Evolutionary conservation across 2,888 invertebrate genomes (phyloP).

Genomic region (Mechanitis messenoides): DNA sequence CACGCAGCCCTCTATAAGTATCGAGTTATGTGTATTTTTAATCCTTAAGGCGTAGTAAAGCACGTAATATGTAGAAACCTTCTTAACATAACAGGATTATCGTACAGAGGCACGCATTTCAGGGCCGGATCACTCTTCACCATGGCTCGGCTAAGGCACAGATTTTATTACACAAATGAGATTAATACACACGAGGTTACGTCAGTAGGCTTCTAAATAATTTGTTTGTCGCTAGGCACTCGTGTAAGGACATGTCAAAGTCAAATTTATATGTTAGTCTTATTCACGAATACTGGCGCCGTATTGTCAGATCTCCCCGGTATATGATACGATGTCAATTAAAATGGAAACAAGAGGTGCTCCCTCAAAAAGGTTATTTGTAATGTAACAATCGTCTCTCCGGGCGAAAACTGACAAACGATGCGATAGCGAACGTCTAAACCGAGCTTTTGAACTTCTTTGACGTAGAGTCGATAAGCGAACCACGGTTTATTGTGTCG

Average conservation of each 20-base stretch:
- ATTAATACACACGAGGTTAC: constrained; percentile 60
- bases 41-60: constrained; percentile 82
- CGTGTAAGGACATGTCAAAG: constrained; percentile 34
- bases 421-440: constrained; percentile 63
- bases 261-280: constrained; percentile 34
- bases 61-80: constrained; percentile 84
- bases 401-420: constrained; percentile 70
- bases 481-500: constrained; percentile 45
- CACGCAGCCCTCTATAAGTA: constrained; percentile 45
- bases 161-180: constrained; percentile 77
- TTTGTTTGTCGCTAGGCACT: constrained; percentile 24
- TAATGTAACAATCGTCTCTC: constrained; percentile 59
- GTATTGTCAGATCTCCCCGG: constrained; percentile 31
- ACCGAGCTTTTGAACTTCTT: constrained; percentile 72
- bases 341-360: constrained; percentile 50
- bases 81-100: constrained; percentile 85
- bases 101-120: constrained; percentile 78
- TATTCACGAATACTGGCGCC: constrained; percentile 25
- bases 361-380: constrained; percentile 66
- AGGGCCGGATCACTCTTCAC: constrained; percentile 75
- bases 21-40: constrained; percentile 73
- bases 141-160: constrained; percentile 67
- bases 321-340: constrained; percentile 50
- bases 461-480: constrained; percentile 71
- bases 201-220: constrained; percentile 37